Evolutionary conservation across 1,140 invertebrate genomes (phyloP).

Genomic region (Rhagoletis pomonella): DNA sequence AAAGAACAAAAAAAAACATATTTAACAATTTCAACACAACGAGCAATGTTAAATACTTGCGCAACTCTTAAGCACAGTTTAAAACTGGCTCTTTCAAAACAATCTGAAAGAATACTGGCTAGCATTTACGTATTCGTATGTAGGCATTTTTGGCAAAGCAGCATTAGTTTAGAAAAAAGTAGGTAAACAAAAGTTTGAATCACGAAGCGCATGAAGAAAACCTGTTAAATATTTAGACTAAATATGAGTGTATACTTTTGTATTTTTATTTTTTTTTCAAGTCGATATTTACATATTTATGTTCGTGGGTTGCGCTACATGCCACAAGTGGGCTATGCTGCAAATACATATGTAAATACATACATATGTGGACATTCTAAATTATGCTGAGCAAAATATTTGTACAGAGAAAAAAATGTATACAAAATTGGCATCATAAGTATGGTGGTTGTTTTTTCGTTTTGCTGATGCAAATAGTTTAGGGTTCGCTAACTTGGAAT

Average conservation of each 20-base stretch:
- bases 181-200: slow-evolving; percentile 23
- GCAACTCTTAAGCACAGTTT: neutral
- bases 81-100: neutral
- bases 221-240: slow-evolving; percentile 1
- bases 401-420: neutral
- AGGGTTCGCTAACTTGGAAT: no score
- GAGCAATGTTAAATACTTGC: neutral
- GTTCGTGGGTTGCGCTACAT: neutral
- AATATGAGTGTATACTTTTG: neutral
- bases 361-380: neutral
- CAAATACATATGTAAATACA: no score
- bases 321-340: neutral
- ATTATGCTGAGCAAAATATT: neutral
- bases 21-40: no score
- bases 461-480: no score
- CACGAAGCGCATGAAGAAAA: neutral
- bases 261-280: no score
- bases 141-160: neutral
- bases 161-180: neutral
- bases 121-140: neutral
- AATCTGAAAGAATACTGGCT: no score
- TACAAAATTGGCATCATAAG: neutral
- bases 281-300: neutral
- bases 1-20: neutral
- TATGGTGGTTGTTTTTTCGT: no score